Evolutionary conservation across 2,888 invertebrate species (phyloP).

Genomic region (Imbricaverruca yamaguchii): DNA sequence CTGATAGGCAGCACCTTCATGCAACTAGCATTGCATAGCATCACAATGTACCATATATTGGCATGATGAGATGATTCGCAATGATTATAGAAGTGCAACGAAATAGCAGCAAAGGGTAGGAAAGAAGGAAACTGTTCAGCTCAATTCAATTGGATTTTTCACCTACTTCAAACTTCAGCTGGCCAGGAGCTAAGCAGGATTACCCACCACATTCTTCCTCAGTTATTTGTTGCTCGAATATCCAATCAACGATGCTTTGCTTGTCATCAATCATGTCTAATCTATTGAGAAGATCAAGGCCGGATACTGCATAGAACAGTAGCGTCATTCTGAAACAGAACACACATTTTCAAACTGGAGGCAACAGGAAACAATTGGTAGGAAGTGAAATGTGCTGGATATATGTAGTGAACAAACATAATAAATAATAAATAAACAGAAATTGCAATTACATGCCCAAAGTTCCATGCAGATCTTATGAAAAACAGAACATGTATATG

Average conservation of each 20-base stretch:
- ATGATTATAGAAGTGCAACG: no score
- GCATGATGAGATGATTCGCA: no score
- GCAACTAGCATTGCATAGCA: no score
- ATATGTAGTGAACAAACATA: neutral
- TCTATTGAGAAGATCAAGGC: conserved; percentile 66
- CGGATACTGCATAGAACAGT: conserved; percentile 33
- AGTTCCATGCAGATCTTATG: neutral
- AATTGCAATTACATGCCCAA: no score
- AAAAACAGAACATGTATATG: neutral
- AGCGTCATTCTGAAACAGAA: conserved; percentile 30
- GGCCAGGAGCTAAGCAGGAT: no score
- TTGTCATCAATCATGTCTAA: conserved; percentile 57
- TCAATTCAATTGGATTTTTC: no score
- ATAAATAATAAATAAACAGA: neutral
- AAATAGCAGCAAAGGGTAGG: no score
- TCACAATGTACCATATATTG: no score
- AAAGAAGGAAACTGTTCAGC: no score
- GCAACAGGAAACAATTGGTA: neutral
- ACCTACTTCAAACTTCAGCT: no score
- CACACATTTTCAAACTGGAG: neutral
- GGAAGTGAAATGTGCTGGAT: no score
- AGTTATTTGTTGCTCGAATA: conserved; percentile 47
- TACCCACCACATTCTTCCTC: neutral
- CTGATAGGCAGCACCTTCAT: no score
- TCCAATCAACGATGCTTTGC: conserved; percentile 75